Base-by-base conservation (phyloP, 2,113 vertebrate species). In the Tricholaema leucomelas region DNA sequence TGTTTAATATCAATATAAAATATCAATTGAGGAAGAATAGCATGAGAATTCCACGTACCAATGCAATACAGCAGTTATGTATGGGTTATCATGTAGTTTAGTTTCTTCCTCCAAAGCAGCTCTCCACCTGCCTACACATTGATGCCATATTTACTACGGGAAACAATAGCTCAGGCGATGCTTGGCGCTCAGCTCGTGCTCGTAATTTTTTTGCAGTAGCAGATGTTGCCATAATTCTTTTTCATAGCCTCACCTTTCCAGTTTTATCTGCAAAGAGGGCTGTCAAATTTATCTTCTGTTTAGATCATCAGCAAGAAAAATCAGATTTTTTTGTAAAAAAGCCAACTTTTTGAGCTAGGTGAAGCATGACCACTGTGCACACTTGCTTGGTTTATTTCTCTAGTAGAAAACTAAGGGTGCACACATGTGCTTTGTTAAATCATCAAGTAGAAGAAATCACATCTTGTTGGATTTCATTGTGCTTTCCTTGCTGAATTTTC, bases 151-250 rank as follows among this genome's bases (percentile, higher is more conserved):
- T 91, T 70, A 5, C 60, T 66, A 36, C 4, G 19, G 61, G 25
- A 92, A 10, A 46, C 25, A n/a, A 59, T 36, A 84, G 63, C 9
- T 84, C 87, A 79, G 81, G 27, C 2, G 0, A 6, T 4, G 38
- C 9, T 16, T 61, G 31, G 28, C 59, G 44, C 36, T 66, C 55
- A 28, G 85, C 54, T 88, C 56, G 69, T 52, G 87, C 83, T 80
- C 25, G 28, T 31, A 31, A 74, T 88, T 96, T 79, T 42, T 96
- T 46, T 96, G 89, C 92, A 90, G 87, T 82, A 95, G 92, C 95
- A 97, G 95, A 96, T 97, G 96, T 91, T 97, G 88, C 83, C 64
- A 84, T 97, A 93, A 92, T 94, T 95, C 95, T 97, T 96, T 96
- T 97, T 97, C 95, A 96, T 91, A 94, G 94, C 90, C 93, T 95